Evolutionary conservation across 2,888 invertebrate species (phyloP), one percentile per base, ranked within the genome.

Genomic region (Nomada hirtipes): DNA sequence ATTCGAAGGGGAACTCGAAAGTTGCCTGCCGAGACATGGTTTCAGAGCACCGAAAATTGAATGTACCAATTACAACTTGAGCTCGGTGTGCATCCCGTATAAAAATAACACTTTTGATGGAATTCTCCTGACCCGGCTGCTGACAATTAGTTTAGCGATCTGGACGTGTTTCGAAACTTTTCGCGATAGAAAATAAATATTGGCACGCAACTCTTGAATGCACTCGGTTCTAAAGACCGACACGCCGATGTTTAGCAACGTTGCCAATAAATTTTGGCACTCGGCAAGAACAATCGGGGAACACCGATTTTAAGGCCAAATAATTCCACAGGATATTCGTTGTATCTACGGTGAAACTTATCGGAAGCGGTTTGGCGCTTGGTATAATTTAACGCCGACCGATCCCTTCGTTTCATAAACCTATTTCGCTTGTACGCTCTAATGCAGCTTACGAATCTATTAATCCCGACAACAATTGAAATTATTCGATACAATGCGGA

Each of bases 341-440:
- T 63, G 29, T 55, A 57, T 23, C 57, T 26, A 53, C 50, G 59
- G 67, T 15, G 10, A n/a, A 53, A 64, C 44, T 70, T 70, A 70
- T 59, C 57, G 50, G 64, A 76, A 68, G 75, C 68, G 61, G 57
- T 64, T 76, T 76, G 76, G 76, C 68, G 61, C 75, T 55, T 47
- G 63, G 55, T 59, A 55, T 36, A 42, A 70, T 64, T 57, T 42
- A 69, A 60, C 20, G 26, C 4, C 20, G 26, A 11, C 4, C 36
- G 59, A 74, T 20, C 59, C 18, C 29, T 44, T 50, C 2, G 26
- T 59, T 50, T 50, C n/a, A 18, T 26, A n/a, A 47, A 57, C 57
- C 10, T 57, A 57, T 68, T 65, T 65, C 52, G 2, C 13, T 13
- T 23, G 3, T 1, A 36, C 44, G 26, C 26, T 64, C 23, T 72